Evolutionary conservation across 30 jellyfish, hydroid and myxozoan species (phyloP), one percentile per base, ranked within the genome.

Genomic region (Chrysaora quinquecirrha): DNA sequence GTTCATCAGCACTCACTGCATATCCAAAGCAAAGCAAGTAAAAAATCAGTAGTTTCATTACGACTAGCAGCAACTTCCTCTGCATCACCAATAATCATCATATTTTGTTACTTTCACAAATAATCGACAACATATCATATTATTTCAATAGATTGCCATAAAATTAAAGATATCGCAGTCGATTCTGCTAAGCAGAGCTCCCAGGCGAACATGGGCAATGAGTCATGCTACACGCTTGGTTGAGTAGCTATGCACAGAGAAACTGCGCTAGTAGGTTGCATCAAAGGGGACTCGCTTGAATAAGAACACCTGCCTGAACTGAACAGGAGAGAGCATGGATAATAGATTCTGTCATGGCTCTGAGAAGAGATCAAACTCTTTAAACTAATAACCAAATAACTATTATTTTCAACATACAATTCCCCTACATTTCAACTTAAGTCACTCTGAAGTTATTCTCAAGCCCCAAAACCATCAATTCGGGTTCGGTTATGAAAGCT

Each of bases 161-260:
- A 38, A 38, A 38, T 38, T 38, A 38, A 3, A 3, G 54, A 38
- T 38, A 38, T 38, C 54, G 54, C 54, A 38, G 54, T 14, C 54
- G 54, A 38, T 3, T 14, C 14, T 3, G 54, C 11, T 38, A 14
- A 6, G 6, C 54, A 38, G 83, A 79, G 54, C 67, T 52, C 83
- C 71, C 38, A 32, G 71, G 74, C 50, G 35, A 48, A 48, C 31
- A 69, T 22, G n/a, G 75, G 21, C 19, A 79, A 80, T 80, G 90
- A 80, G 90, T 80, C 90, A 80, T 80, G 72, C 71, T 63, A 4
- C 31, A 66, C 90, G 90, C 90, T 54, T 80, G 62, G 73, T n/a
- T 80, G 90, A 74, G 72, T 80, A 65, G 46, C 35, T 43, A 66
- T 64, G 77, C 64, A 65, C 64, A 54, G 84, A 28, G 77, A 46